Evolutionary conservation across 2,113 vertebrate genomes (phyloP).

Genomic region (Tyto alba): DNA sequence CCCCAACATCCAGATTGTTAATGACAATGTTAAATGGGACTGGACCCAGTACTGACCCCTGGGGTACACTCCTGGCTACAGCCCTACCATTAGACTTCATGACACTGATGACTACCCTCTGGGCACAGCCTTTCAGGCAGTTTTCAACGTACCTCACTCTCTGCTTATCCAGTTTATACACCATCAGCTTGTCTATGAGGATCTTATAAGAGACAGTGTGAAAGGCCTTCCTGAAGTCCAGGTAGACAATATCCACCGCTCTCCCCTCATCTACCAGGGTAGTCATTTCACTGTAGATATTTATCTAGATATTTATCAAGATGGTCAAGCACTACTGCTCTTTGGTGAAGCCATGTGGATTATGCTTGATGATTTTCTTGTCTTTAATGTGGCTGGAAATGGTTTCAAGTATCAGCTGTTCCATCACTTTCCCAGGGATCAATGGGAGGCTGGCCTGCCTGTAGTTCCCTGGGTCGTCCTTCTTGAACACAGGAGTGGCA

Average conservation of each 20-base stretch:
- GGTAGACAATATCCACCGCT: neutral
- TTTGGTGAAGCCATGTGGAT: neutral
- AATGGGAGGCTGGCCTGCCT: neutral
- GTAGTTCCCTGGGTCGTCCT: neutral
- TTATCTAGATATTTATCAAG: neutral
- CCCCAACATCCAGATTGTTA: neutral
- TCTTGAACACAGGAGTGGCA: neutral
- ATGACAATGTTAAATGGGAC: neutral
- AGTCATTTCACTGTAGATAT: neutral
- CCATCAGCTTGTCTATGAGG: neutral
- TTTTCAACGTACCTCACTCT: neutral
- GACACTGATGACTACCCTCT: neutral
- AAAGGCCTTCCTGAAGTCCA: neutral
- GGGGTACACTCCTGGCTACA: neutral
- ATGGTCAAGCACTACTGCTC: neutral
- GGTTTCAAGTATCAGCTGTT: neutral
- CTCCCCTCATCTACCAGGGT: neutral
- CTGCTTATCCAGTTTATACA: neutral
- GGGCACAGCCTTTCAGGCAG: neutral
- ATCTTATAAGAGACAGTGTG: neutral
- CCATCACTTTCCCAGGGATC: neutral
- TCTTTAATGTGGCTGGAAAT: neutral
- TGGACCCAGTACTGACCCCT: neutral
- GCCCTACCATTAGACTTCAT: neutral
- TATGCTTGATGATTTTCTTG: neutral